phyloP scores from a whole-genome alignment of 2,797 vertebrate genomes.

The Gymnocypris eckloni region DNA sequence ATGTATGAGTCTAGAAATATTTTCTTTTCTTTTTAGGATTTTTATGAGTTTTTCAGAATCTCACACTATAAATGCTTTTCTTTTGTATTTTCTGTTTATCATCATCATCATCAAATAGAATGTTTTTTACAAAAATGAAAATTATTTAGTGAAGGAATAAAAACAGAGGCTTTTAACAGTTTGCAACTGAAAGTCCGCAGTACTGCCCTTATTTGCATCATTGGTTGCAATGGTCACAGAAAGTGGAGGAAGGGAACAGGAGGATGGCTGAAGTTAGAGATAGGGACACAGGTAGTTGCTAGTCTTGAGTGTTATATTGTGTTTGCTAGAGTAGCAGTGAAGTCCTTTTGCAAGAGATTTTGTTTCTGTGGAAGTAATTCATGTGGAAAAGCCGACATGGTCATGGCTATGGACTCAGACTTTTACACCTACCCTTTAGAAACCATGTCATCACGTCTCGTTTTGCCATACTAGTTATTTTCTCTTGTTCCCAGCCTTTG shows the following conservation, averaged over 20 bases:
- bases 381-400: neutral
- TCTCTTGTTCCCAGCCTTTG: slow-evolving; percentile 58
- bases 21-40: no score
- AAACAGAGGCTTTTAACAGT: neutral
- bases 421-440: slow-evolving; percentile 56
- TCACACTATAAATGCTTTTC: neutral
- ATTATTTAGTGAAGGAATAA: neutral
- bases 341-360: neutral
- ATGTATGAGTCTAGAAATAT: no score
- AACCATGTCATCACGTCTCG: slow-evolving; percentile 30
- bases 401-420: slow-evolving; percentile 19
- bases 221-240: slow-evolving; percentile 15
- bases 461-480: slow-evolving; percentile 63
- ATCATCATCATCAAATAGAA: no score
- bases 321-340: neutral
- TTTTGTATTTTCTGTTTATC: no score
- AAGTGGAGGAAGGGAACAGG: neutral
- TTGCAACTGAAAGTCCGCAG: neutral
- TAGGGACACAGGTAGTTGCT: neutral
- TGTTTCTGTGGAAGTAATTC: slow-evolving; percentile 9
- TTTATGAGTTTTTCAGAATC: neutral
- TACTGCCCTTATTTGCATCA: neutral
- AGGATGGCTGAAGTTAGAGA: neutral
- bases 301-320: slow-evolving; percentile 10
- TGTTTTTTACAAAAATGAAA: neutral